phyloP scores from a whole-genome alignment of 2,797 vertebrate genomes.

The Margarornis squamiger region DNA sequence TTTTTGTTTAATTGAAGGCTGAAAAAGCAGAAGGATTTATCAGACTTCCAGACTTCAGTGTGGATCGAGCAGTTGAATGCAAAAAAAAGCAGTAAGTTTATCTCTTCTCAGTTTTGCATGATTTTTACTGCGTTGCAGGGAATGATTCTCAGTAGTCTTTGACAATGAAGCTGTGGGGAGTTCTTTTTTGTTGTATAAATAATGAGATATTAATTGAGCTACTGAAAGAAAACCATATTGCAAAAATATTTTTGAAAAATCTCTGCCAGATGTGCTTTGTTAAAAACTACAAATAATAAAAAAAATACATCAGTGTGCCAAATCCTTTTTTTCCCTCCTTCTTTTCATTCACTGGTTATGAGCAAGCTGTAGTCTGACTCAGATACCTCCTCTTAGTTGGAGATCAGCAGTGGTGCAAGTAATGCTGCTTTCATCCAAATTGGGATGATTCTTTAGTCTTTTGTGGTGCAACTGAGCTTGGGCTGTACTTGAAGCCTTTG shows the following conservation, averaged over 20 bases:
- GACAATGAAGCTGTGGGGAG: not conserved
- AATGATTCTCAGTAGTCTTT: not conserved
- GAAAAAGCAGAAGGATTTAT: conserved; percentile 97
- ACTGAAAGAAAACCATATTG: conserved; percentile 5
- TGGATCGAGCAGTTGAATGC: conserved; percentile 92
- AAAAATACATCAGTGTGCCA: not conserved
- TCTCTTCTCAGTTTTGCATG: not conserved
- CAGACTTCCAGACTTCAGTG: conserved; percentile 90
- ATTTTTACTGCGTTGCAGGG: not conserved
- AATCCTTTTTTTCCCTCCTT: not conserved
- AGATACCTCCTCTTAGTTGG: not conserved
- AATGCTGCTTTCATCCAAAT: not conserved
- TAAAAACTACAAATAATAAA: not conserved
- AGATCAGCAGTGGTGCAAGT: not conserved
- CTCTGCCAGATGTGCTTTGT: not conserved
- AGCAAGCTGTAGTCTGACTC: not conserved
- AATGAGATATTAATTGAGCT: conserved; percentile 21
- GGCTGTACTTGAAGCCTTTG: not conserved
- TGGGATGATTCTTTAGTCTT: not conserved
- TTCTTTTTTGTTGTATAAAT: conserved; percentile 26
- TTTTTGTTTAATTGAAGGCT: conserved; percentile 79
- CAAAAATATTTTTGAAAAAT: not conserved
- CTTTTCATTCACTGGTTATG: not conserved
- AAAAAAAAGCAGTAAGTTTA: conserved; percentile 96
- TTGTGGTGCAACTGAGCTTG: not conserved